Base-by-base conservation (phyloP, 2,797 vertebrate genomes). In the Ptychadena robeensis region DNA sequence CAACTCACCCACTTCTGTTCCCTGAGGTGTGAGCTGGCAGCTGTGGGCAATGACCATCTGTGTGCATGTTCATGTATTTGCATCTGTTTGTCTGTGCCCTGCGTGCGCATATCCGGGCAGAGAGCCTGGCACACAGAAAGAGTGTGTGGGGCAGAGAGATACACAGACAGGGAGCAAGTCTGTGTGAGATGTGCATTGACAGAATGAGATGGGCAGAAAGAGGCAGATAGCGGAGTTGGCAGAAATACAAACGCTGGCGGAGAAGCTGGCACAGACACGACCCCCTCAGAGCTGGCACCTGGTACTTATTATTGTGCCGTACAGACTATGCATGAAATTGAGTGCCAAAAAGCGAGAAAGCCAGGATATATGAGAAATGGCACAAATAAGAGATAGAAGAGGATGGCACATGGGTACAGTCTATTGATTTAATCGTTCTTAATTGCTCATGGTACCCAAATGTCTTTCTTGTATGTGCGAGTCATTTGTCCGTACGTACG, bases 11-110 rank as follows among this genome's bases (percentile, higher is more conserved):
- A 79, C 63, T 74, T 70, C 70, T 74, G 77, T 72, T 85, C 83
- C 83, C 83, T 81, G 83, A 85, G 83, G 83, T 85, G 78, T 85
- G 78, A 81, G 78, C 83, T 85, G 83, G 78, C 83, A 85, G 83
- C 83, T 85, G 78, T 85, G 83, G 83, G 83, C 78, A 85, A 73
- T 85, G 72, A 65, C 83, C 83, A 85, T 85, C 83, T 85, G 83
- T 85, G 78, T 85, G 83, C 83, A 65, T 81, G 83, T 85, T 85
- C 83, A 85, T 85, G 83, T 75, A 81, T 85, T 85, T 61, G 65
- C 78, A 74, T 85, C 72, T 76, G 81, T 75, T 69, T 82, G 83
- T 76, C 70, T 84, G 73, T 85, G 83, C 72, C 71, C 72, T 70
- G 65, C 63, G 65, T 76, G 83, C 83, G 66, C 72, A 74, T 76